Evolutionary conservation across 2,888 invertebrate genomes (phyloP).

Genomic region (Meiosimyza decipiens): DNA sequence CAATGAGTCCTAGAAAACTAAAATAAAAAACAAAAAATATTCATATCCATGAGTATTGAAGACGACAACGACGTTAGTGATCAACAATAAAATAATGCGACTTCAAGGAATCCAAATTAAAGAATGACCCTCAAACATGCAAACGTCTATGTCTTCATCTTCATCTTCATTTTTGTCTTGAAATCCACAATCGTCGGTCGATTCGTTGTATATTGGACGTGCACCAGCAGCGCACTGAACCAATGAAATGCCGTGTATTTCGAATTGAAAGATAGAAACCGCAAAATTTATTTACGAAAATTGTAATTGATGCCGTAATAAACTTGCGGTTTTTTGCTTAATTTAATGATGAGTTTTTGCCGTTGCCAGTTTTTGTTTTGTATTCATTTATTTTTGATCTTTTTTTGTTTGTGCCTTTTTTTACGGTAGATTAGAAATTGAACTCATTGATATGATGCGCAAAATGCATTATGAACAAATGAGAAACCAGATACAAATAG

Average conservation of each 20-base stretch:
- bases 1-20: slow-evolving; percentile 2
- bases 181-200: no score
- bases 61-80: background rate
- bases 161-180: no score
- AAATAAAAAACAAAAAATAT: background rate
- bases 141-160: slow-evolving; percentile 12
- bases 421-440: slow-evolving; percentile 33
- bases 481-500: slow-evolving; percentile 25
- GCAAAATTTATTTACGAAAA: slow-evolving; percentile 41
- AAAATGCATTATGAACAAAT: slow-evolving; percentile 37
- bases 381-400: background rate
- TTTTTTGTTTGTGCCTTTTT: background rate
- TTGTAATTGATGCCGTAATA: slow-evolving; percentile 40
- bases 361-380: background rate
- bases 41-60: background rate
- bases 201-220: no score
- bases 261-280: slow-evolving; percentile 30
- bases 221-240: no score
- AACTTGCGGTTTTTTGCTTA: slow-evolving; percentile 41
- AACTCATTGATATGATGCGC: slow-evolving; percentile 35
- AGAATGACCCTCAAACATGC: slow-evolving; percentile 37
- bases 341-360: slow-evolving; percentile 37
- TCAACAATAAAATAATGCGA: slow-evolving; percentile 25
- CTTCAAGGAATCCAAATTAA: slow-evolving; percentile 31
- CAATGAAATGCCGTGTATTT: background rate